Conservation (phyloP, 2,113 vertebrate genomes). For the Phyllostomus discolor region DNA sequence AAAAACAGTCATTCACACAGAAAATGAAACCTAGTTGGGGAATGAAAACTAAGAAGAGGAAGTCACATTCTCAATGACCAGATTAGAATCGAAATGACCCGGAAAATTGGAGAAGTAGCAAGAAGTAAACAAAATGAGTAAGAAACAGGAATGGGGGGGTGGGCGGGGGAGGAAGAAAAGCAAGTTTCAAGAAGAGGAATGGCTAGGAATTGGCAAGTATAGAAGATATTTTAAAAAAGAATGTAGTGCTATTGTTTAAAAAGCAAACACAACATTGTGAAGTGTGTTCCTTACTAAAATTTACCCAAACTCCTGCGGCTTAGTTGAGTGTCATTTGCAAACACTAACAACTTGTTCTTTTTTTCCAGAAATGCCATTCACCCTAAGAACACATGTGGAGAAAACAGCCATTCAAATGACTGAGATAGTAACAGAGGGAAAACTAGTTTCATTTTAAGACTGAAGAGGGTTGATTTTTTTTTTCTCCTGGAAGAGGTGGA, state of each 20-base stretch:
- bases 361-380: not conserved
- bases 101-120: constrained; percentile 61
- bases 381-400: not conserved
- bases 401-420: not conserved
- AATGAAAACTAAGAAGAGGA: constrained; percentile 70
- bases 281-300: not conserved
- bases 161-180: not conserved
- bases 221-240: constrained; percentile 12
- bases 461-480: not conserved
- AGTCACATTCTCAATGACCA: constrained; percentile 64
- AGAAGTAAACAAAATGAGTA: constrained; percentile 56
- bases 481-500: not conserved
- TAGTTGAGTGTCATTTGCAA: not conserved
- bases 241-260: constrained; percentile 4
- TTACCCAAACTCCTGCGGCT: constrained; percentile 3
- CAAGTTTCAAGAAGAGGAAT: constrained; percentile 19
- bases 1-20: constrained; percentile 54
- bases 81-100: constrained; percentile 57
- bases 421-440: not conserved
- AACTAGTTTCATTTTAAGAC: not conserved
- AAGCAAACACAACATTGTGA: not conserved
- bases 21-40: constrained; percentile 50
- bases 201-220: not conserved
- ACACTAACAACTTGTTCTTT: constrained; percentile 22
- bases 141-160: not conserved